phyloP scores from a whole-genome alignment of 2,888 invertebrate genomes.

The Mesoligia furuncula region DNA sequence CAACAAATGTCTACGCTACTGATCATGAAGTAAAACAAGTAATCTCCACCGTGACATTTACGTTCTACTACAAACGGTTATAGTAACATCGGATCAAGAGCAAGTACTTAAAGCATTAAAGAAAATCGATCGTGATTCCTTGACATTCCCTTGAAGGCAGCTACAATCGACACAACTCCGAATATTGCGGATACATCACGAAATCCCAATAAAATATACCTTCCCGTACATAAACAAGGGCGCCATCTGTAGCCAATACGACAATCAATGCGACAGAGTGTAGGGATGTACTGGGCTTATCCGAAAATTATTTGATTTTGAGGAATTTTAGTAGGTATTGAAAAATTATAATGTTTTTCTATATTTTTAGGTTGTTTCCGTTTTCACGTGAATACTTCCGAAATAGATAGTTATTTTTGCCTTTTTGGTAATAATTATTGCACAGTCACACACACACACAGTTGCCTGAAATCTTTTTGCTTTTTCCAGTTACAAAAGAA shows the following conservation, averaged over 20 bases:
- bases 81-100: slow-evolving; percentile 35
- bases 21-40: background rate
- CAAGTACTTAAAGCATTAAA: slow-evolving; percentile 51
- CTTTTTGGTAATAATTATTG: background rate
- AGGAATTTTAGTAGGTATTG: background rate
- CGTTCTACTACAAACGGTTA: background rate
- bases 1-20: background rate
- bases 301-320: background rate
- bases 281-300: slow-evolving; percentile 60
- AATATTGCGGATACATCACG: slow-evolving; percentile 80
- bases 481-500: background rate
- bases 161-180: slow-evolving; percentile 75
- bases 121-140: slow-evolving; percentile 65
- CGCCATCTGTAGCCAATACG: slow-evolving; percentile 74
- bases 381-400: background rate
- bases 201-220: slow-evolving; percentile 82
- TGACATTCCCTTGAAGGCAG: slow-evolving; percentile 68
- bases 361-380: background rate
- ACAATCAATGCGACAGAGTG: slow-evolving; percentile 70
- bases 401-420: background rate
- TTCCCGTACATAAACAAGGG: slow-evolving; percentile 79
- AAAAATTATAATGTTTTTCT: background rate
- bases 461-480: background rate
- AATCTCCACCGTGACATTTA: background rate
- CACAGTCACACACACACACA: background rate